phyloP scores from a whole-genome alignment of 2,113 vertebrate species.

The Cepphus grylle region DNA sequence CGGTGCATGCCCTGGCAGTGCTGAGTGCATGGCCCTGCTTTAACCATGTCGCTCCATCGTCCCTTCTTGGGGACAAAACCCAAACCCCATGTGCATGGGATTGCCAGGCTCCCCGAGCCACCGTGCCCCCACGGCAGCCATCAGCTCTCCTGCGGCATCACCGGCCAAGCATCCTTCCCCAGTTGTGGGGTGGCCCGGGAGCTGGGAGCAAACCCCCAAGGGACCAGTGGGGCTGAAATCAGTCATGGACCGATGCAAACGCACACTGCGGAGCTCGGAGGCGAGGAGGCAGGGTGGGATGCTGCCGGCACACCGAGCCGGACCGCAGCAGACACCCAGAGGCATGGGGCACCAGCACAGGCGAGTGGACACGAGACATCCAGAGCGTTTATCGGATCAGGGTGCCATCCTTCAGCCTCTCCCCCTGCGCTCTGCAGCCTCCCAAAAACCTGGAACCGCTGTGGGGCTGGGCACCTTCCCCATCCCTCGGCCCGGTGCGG shows the following conservation, averaged over 20 bases:
- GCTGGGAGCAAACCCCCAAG: not conserved
- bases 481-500: not conserved
- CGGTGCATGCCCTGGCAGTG: accelerated
- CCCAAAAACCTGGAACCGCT: not conserved
- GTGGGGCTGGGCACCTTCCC: not conserved
- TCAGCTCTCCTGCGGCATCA: not conserved
- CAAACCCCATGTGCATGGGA: accelerated
- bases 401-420: not conserved
- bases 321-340: accelerated
- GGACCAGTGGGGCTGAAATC: not conserved
- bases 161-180: not conserved
- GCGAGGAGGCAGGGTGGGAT: accelerated
- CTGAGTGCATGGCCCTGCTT: not conserved
- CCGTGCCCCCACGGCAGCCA: accelerated
- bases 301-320: accelerated
- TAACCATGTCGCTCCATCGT: accelerated
- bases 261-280: accelerated
- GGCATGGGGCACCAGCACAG: not conserved
- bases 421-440: not conserved
- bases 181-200: accelerated
- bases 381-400: not conserved
- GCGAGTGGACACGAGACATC: accelerated
- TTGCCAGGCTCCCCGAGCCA: accelerated
- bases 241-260: accelerated
- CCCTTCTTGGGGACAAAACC: not conserved